Conservation (phyloP, 2,113 vertebrate species). For the Muscicapa adusta region DNA sequence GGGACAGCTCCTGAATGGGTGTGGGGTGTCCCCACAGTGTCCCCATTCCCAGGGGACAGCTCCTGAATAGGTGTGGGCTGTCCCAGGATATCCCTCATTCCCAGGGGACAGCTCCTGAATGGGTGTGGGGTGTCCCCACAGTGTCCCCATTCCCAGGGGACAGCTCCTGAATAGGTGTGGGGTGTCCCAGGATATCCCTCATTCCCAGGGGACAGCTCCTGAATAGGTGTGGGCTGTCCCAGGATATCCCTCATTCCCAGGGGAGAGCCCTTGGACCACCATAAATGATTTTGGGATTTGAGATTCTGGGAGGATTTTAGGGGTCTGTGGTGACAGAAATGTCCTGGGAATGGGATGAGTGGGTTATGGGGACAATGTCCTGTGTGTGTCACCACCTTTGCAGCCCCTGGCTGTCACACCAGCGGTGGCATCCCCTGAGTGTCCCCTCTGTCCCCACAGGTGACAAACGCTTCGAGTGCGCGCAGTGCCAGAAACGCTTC, state of each 20-base stretch:
- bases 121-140: not conserved
- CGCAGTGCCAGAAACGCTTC: constrained; percentile 97
- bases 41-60: no score
- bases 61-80: no score
- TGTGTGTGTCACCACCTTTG: not conserved
- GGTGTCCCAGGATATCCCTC: not conserved
- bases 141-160: not conserved
- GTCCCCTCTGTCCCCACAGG: constrained; percentile 64
- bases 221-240: accelerated
- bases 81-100: not conserved
- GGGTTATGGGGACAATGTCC: no score
- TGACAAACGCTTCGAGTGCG: constrained; percentile 96
- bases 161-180: accelerated
- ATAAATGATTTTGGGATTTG: no score
- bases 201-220: not conserved
- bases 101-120: accelerated
- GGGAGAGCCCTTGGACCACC: not conserved
- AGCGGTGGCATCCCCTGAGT: not conserved
- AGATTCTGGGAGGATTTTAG: no score
- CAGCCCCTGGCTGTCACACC: not conserved
- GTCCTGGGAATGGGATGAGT: accelerated
- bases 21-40: not conserved
- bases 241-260: not conserved
- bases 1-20: not conserved
- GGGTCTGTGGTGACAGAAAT: not conserved